phyloP scores from a whole-genome alignment of 2,113 vertebrate genomes.

The Cephalopterus ornatus region DNA sequence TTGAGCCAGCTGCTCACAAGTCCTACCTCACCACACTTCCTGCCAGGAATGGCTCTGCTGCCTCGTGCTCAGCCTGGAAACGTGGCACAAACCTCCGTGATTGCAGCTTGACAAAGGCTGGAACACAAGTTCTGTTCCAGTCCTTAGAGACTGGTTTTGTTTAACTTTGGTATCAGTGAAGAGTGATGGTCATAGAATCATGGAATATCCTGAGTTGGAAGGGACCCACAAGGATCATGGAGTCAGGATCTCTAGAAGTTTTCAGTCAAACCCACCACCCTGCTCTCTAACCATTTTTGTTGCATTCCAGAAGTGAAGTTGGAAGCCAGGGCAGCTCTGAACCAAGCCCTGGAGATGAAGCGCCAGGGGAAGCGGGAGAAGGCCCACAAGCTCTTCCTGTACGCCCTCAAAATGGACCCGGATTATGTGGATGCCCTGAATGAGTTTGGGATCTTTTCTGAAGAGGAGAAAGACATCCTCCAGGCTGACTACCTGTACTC shows the following conservation, averaged over 20 bases:
- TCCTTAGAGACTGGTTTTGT: background rate
- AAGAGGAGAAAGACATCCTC: constrained; percentile 94
- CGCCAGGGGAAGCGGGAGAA: constrained; percentile 91
- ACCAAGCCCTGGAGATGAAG: constrained; percentile 95
- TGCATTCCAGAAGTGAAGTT: constrained; percentile 79
- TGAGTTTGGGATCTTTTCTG: constrained; percentile 90
- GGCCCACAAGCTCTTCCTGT: constrained; percentile 89
- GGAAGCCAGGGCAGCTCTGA: constrained; percentile 89
- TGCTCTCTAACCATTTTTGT: background rate
- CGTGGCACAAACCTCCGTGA: background rate
- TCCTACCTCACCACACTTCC: background rate
- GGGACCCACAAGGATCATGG: background rate
- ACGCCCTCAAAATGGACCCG: constrained; percentile 91
- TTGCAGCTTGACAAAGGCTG: background rate
- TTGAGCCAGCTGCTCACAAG: background rate
- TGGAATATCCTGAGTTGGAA: background rate
- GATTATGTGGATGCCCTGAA: constrained; percentile 90
- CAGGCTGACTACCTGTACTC: constrained; percentile 93
- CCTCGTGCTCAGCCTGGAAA: fast-evolving
- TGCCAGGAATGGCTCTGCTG: background rate
- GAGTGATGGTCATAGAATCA: background rate
- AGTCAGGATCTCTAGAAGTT: background rate
- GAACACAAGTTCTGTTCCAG: background rate
- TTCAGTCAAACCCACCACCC: fast-evolving
- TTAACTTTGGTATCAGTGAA: fast-evolving